Conservation (phyloP, 2,797 vertebrate species). For the Amazonetta brasiliensis region DNA sequence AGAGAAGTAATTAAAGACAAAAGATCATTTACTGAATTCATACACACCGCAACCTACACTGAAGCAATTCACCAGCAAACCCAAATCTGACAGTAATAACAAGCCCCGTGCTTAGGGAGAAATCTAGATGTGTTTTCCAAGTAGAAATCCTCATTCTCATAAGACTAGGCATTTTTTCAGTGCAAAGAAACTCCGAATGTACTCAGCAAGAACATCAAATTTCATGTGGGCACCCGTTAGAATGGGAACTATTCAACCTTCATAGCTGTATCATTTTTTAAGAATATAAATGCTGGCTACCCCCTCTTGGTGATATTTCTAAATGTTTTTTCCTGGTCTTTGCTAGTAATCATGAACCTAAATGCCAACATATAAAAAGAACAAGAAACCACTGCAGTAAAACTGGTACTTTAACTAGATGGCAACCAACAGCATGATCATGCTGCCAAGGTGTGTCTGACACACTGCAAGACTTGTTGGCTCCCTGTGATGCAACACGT, state of each 20-base stretch:
- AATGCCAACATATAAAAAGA: neutral
- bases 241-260: neutral
- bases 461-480: neutral
- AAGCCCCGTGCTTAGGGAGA: neutral
- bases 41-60: neutral
- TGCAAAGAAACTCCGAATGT: neutral
- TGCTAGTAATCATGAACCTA: neutral
- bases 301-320: neutral
- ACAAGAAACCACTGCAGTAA: neutral
- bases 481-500: neutral
- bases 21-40: neutral
- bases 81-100: neutral
- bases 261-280: neutral
- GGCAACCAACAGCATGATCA: neutral
- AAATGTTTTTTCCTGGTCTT: neutral
- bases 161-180: neutral
- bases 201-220: neutral
- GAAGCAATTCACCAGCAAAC: neutral
- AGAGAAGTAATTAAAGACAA: constrained; percentile 12
- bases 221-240: neutral
- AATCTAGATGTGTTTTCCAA: neutral
- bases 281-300: neutral
- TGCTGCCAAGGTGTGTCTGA: neutral
- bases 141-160: rapidly evolving
- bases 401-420: neutral